These are phyloP conservation scores for Prietella phreatophila DNA, from an alignment of 2,113 vertebrate genomes.

Conservation along the genomic window DNA sequence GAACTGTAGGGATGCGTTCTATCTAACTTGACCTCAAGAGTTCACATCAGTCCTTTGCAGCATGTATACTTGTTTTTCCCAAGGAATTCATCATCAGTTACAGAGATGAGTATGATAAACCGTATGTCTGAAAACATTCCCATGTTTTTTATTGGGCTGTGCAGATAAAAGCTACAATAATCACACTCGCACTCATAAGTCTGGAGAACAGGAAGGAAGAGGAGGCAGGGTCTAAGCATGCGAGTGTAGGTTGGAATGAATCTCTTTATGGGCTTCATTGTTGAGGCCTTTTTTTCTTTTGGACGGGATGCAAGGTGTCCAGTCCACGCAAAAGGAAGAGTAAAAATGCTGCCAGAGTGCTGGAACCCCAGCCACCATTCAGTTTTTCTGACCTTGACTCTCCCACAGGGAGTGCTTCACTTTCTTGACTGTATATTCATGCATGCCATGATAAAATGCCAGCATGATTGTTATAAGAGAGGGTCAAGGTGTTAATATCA, in stretches of 20 bases:
- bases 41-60: background rate
- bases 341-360: slow-evolving; percentile 12
- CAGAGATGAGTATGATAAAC: background rate
- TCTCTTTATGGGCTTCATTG: slow-evolving; percentile 68
- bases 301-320: slow-evolving; percentile 10
- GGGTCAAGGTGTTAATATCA: slow-evolving; percentile 8
- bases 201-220: slow-evolving; percentile 69
- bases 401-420: background rate
- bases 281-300: slow-evolving; percentile 47
- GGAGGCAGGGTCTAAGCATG: slow-evolving; percentile 64
- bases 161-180: slow-evolving; percentile 66
- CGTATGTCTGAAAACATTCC: slow-evolving; percentile 59
- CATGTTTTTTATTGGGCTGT: slow-evolving; percentile 60
- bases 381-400: background rate
- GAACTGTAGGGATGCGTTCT: background rate
- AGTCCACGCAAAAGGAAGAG: slow-evolving; percentile 14
- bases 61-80: background rate
- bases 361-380: slow-evolving; percentile 23
- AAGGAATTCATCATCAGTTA: slow-evolving; percentile 22
- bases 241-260: slow-evolving; percentile 59
- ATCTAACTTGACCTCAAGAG: background rate
- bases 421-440: background rate
- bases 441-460: background rate
- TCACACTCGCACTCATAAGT: slow-evolving; percentile 62
- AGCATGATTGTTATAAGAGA: background rate